These are phyloP conservation scores for Cryptocephalus primarius DNA, from an alignment of 2,888 invertebrate species.

Conservation along the genomic window DNA sequence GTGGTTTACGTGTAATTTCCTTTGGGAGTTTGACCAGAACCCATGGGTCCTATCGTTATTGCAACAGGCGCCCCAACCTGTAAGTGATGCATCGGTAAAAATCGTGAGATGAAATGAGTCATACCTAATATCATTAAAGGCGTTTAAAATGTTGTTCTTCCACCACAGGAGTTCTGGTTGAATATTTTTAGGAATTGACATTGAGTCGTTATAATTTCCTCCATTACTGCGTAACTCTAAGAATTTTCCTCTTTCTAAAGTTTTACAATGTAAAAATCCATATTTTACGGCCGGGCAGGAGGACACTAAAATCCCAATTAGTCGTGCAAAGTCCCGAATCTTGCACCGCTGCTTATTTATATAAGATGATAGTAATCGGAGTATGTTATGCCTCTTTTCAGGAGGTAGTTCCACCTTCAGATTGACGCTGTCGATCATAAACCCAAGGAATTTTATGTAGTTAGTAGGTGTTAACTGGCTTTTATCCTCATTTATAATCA, in stretches of 20 bases:
- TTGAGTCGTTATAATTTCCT: constrained; percentile 1
- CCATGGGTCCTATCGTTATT: constrained; percentile 7
- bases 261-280: constrained; percentile 22
- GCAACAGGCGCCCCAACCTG: constrained; percentile 17
- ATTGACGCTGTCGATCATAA: constrained; percentile 8
- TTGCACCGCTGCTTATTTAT: neutral
- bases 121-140: constrained; percentile 1
- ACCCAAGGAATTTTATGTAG: constrained; percentile 11
- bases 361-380: neutral
- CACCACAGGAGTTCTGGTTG: constrained; percentile 4
- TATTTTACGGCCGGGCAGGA: constrained; percentile 23
- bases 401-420: constrained; percentile 3
- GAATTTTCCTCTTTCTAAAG: constrained; percentile 10
- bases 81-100: constrained; percentile 8
- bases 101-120: constrained; percentile 7
- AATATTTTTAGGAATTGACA: constrained; percentile 1
- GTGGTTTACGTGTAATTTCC: constrained; percentile 10
- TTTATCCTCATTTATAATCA: constrained; percentile 15
- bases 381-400: constrained; percentile 4
- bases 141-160: neutral
- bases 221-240: constrained; percentile 5
- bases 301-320: constrained; percentile 13
- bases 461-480: constrained; percentile 8
- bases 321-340: constrained; percentile 4
- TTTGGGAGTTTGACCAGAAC: constrained; percentile 13